Evolutionary conservation across 2,113 vertebrate species (phyloP).

Genomic region (Pollachius pollachius): DNA sequence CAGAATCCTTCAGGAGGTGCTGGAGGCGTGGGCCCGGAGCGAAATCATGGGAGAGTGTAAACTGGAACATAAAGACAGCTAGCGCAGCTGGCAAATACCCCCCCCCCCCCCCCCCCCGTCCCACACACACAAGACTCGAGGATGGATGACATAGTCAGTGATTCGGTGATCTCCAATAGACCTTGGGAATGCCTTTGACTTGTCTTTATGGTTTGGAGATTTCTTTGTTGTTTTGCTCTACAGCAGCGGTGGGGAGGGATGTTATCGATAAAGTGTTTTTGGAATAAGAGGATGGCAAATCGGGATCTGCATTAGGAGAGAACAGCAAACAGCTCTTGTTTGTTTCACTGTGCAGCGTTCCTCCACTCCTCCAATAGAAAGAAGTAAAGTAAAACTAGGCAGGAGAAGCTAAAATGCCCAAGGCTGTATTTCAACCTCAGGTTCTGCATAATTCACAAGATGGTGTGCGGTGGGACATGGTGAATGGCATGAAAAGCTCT

Average conservation of each 20-base stretch:
- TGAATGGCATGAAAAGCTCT: slow-evolving; percentile 51
- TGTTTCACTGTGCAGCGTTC: slow-evolving; percentile 29
- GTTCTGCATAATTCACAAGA: slow-evolving; percentile 64
- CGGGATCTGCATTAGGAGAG: not conserved
- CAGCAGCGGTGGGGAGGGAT: no score
- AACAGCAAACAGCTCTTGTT: not conserved
- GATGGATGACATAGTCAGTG: no score
- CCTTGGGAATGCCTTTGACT: no score
- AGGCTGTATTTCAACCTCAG: slow-evolving; percentile 62
- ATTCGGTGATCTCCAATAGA: no score
- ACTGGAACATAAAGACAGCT: not conserved
- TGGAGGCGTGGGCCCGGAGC: slow-evolving; percentile 49
- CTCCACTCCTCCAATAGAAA: slow-evolving; percentile 40
- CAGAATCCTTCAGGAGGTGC: slow-evolving; percentile 53
- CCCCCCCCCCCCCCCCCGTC: no score
- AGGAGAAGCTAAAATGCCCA: slow-evolving; percentile 38
- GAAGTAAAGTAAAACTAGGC: slow-evolving; percentile 24
- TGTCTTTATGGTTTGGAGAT: no score
- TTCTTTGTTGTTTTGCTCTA: no score
- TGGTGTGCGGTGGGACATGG: slow-evolving; percentile 49
- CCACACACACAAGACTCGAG: slow-evolving; percentile 22
- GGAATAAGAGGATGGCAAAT: no score
- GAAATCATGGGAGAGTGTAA: not conserved
- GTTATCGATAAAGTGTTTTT: no score
- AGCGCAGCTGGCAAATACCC: no score